Base-by-base conservation (phyloP, 2,888 invertebrate genomes). In the Dryobotodes eremita region DNA sequence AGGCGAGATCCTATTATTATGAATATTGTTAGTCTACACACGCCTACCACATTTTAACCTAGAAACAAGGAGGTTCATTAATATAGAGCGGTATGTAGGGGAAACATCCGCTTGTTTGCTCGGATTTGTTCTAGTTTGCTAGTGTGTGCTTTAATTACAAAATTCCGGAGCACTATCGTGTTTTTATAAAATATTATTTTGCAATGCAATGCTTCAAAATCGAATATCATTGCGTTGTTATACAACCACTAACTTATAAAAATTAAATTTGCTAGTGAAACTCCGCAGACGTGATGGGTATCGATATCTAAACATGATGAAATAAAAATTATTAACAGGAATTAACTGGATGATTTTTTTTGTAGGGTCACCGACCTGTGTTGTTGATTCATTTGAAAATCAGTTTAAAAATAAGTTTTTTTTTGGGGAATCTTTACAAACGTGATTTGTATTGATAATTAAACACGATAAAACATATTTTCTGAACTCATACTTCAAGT, bases 41-140 rank as follows among this genome's bases (percentile, higher is more conserved):
- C 77, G 84, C 68, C 62, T 74, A 66, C 73, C 73, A 75, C 82
- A 86, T 82, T 86, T 76, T 79, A 82, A 79, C 86, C 84, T 73
- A 80, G 72, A 83, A 80, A 83, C 78, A 85, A 84, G 68, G 70
- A 81, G 78, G 83, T 84, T 86, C 84, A 84, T 87, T 87, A 88
- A 88, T 87, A 87, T 75, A 82, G 73, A 79, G 75, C 72, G 77
- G 72, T 77, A 73, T 83, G 78, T 79, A 83, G 75, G 81, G 86
- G 77, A 70, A 79, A 68, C 79, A 82, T 76, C 69, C 82, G 84
- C 64, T 79, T 69, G 77, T 75, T 86, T 73, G 26, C 69, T 69
- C 36, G 31, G 57, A 78, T 84, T 73, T 79, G 78, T 84, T 69
- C 74, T 69, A 79, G 69, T 78, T 86, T 79, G 64, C 76, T 59